Evolutionary conservation across 2,888 invertebrate genomes (phyloP), one percentile per base, ranked within the genome.

Genomic region (Sinohyriopsis cumingii): DNA sequence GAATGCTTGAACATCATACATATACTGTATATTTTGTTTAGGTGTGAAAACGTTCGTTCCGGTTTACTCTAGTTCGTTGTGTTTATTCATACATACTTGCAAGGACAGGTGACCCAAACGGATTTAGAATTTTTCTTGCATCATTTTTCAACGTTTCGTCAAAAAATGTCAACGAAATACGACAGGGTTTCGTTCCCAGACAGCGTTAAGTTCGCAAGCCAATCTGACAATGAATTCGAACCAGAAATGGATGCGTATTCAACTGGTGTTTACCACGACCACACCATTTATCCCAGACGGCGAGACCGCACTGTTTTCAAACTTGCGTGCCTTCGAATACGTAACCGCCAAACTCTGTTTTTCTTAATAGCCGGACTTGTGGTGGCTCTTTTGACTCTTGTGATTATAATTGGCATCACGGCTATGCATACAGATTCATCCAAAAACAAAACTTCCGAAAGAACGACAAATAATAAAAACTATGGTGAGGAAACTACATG

Each of bases 171-270:
- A 63, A 65, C 67, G 6, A 73, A 77, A 45, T 77, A 78, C 66
- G 77, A 77, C 62, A 68, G 70, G 25, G 77, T 78, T 33, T 69
- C 72, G 5, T 78, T 77, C 67, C 75, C 77, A 15, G 77, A 80
- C 60, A 76, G 77, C 59, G 70, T 72, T 2, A 72, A 77, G 60
- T 74, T 80, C 25, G 72, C 75, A 25, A 69, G 73, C 33, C 74
- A 76, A 12, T 24, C 68, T 55, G 75, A 75, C 55, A 72, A 69
- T 57, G 53, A 28, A n/a, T 20, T 57, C 20, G 67, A 67, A 45
- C 45, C 45, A 45, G 45, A 45, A 45, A 12, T 45, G 45, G 73
- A 73, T 56, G 70, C 68, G 24, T 71, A 65, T 54, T 70, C 70
- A 15, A 73, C 73, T 24, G 73, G 73, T n/a, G 73, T 73, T 28